Evolutionary conservation across 2,113 vertebrate genomes (phyloP).

Genomic region (Phaethornis superciliosus): DNA sequence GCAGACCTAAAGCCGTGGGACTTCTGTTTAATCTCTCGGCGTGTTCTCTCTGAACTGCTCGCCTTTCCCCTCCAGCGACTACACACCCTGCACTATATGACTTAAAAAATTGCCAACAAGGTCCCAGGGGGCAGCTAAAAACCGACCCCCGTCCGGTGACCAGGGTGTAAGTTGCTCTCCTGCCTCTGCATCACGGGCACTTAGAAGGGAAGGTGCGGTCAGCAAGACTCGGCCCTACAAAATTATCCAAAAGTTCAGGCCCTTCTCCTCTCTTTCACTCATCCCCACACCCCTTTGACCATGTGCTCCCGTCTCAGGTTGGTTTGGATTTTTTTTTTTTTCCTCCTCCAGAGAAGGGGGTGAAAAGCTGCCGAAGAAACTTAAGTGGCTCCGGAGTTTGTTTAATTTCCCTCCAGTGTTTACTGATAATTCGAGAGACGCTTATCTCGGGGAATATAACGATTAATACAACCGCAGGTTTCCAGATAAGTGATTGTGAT

Average conservation of each 20-base stretch:
- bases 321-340: neutral
- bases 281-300: neutral
- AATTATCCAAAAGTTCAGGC: neutral
- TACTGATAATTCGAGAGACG: slow-evolving; percentile 69
- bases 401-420: slow-evolving; percentile 67
- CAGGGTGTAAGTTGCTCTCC: neutral
- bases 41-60: neutral
- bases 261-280: neutral
- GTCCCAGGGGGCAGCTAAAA: neutral
- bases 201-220: neutral
- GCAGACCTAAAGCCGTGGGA: neutral
- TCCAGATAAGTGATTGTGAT: slow-evolving; percentile 87
- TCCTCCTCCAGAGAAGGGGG: neutral
- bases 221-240: neutral
- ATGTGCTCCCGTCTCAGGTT: neutral
- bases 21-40: neutral
- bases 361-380: slow-evolving; percentile 22
- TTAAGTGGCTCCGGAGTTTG: slow-evolving; percentile 49
- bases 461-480: slow-evolving; percentile 86
- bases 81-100: slow-evolving; percentile 9
- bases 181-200: neutral
- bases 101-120: neutral
- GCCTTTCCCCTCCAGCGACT: slow-evolving; percentile 7
- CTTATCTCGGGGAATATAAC: slow-evolving; percentile 79
- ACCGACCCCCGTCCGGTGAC: neutral